phyloP scores from a whole-genome alignment of 2,113 vertebrate genomes.

The Psittacula cyanocephala region DNA sequence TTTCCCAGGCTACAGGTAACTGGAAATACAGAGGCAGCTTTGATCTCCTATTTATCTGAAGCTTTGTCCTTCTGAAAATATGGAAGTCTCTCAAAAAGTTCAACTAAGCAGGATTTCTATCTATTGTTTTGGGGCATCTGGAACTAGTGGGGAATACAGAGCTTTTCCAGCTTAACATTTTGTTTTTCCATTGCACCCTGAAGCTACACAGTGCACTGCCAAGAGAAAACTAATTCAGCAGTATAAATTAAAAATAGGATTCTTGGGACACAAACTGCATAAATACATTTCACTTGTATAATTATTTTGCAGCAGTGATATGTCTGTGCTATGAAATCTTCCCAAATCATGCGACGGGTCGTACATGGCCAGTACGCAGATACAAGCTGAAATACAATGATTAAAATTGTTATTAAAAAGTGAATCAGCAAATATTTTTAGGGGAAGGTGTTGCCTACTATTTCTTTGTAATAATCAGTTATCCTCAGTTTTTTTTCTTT shows the following conservation, averaged over 20 bases:
- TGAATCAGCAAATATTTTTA: neutral
- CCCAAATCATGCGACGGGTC: neutral
- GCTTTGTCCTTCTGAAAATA: neutral
- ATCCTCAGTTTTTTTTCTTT: neutral
- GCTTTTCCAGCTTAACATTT: conserved; percentile 45
- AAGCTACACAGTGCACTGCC: conserved; percentile 50
- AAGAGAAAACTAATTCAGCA: conserved; percentile 58
- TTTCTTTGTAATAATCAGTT: neutral
- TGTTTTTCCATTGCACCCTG: conserved; percentile 60
- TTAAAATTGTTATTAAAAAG: neutral
- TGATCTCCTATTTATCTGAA: neutral
- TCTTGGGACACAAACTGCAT: conserved; percentile 46
- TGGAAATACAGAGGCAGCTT: neutral
- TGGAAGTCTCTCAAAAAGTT: conserved; percentile 8
- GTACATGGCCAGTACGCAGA: neutral
- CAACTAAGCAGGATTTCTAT: conserved; percentile 7
- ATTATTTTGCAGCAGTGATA: conserved; percentile 34
- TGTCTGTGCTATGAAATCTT: conserved; percentile 5
- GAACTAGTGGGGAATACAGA: conserved; percentile 54
- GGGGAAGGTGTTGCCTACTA: neutral
- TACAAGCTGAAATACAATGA: neutral
- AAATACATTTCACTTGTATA: conserved; percentile 42
- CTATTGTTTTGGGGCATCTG: conserved; percentile 61
- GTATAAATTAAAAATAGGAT: conserved; percentile 65
- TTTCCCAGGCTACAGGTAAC: neutral